phyloP scores from a whole-genome alignment of 2,888 invertebrate genomes.

The Meliscaeva auricollis region DNA sequence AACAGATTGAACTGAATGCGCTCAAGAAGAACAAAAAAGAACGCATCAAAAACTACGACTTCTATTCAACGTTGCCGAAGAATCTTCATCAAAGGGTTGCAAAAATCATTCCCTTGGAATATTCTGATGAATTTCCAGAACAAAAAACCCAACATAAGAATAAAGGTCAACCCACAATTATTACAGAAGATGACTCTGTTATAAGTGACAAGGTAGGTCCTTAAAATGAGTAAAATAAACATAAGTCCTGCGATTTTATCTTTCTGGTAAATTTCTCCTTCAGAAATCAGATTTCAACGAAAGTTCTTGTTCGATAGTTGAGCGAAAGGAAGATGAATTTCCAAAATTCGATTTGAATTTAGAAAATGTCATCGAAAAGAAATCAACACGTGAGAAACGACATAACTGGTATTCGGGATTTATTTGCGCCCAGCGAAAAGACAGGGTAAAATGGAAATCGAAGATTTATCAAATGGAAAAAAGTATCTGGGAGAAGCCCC shows the following conservation, averaged over 20 bases:
- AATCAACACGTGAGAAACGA: slow-evolving; percentile 75
- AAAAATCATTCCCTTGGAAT: slow-evolving; percentile 80
- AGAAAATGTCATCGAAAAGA: slow-evolving; percentile 78
- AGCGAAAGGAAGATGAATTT: slow-evolving; percentile 80
- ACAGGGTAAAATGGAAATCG: slow-evolving; percentile 82
- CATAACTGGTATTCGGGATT: slow-evolving; percentile 81
- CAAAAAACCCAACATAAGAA: slow-evolving; percentile 57
- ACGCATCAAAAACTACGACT: slow-evolving; percentile 78
- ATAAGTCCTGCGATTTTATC: too few species aligned
- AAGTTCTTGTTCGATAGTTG: slow-evolving; percentile 81
- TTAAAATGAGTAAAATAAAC: background rate
- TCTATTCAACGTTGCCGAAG: slow-evolving; percentile 80
- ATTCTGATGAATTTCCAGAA: slow-evolving; percentile 71
- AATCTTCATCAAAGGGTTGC: slow-evolving; percentile 80
- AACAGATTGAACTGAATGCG: slow-evolving; percentile 79
- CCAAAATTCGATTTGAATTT: slow-evolving; percentile 79
- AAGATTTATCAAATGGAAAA: slow-evolving; percentile 80
- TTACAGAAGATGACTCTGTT: slow-evolving; percentile 63
- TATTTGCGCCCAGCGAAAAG: slow-evolving; percentile 79
- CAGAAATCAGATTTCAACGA: slow-evolving; percentile 79
- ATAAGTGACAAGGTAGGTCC: slow-evolving; percentile 73
- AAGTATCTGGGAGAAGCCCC: slow-evolving; percentile 78
- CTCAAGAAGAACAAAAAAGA: slow-evolving; percentile 65
- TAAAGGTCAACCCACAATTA: slow-evolving; percentile 71
- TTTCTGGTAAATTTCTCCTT: background rate